Percentiles rank a stretch among this genome's conserved stretches.
These are phyloP conservation scores for Halictus quadricinctus DNA, from an alignment of 2,888 invertebrate genomes.

Conservation along the genomic window DNA sequence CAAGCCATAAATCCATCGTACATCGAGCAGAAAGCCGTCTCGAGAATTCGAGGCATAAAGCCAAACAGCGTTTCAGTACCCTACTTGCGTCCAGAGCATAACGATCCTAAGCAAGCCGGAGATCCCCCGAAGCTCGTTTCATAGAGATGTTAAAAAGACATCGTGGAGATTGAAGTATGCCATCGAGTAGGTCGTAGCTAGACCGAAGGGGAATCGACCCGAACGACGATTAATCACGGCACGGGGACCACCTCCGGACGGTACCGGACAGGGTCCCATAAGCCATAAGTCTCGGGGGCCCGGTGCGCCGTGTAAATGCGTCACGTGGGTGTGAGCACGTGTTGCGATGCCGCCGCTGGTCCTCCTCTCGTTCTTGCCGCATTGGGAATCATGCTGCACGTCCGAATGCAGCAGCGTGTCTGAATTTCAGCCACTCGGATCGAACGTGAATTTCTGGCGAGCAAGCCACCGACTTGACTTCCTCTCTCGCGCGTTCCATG, in stretches of 20 bases:
- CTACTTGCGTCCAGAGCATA: background rate
- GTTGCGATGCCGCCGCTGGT: conserved; percentile 60
- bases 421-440: conserved; percentile 59
- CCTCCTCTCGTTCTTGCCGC: conserved; percentile 13
- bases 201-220: background rate
- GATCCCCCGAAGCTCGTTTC: background rate
- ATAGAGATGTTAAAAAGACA: background rate
- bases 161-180: background rate
- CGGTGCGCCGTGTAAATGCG: conserved; percentile 42
- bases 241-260: conserved; percentile 43
- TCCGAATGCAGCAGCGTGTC: background rate
- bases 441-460: conserved; percentile 56
- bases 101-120: background rate
- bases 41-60: background rate
- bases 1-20: background rate
- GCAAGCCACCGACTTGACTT: conserved; percentile 36
- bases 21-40: background rate
- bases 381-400: conserved; percentile 44
- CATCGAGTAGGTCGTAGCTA: background rate
- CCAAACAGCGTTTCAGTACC: background rate
- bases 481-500: conserved; percentile 63
- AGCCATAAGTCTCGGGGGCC: conserved; percentile 19
- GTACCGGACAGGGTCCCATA: background rate
- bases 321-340: conserved; percentile 73
- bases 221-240: conserved; percentile 52